Conservation (phyloP, 2,797 vertebrate species). For the Chanos chanos region DNA sequence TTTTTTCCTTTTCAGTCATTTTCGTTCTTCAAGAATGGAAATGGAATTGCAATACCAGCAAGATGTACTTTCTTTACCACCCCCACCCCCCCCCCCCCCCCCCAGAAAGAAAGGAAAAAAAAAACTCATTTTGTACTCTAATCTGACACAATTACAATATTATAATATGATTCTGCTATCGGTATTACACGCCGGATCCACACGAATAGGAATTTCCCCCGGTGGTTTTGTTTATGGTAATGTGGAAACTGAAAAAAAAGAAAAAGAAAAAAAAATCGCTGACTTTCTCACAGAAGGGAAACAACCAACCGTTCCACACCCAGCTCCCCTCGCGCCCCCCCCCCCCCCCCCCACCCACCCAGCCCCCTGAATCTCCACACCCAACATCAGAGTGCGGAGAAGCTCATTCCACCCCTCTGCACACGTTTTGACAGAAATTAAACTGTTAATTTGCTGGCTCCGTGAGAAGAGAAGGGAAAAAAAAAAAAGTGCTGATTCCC, state of each 20-base stretch:
- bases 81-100: background rate
- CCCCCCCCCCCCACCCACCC: background rate
- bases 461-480: slow-evolving; percentile 1
- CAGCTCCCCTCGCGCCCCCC: background rate
- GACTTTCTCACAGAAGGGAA: slow-evolving; percentile 16
- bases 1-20: too few species aligned
- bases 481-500: slow-evolving; percentile 37
- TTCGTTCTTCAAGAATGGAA: too few species aligned
- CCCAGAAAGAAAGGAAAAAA: background rate
- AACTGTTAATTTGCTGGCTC: slow-evolving; percentile 42
- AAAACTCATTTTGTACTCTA: slow-evolving; percentile 4
- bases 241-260: slow-evolving; percentile 1
- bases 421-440: slow-evolving; percentile 32
- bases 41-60: too few species aligned
- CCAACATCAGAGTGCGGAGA: slow-evolving; percentile 9
- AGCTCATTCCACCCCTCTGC: slow-evolving; percentile 20
- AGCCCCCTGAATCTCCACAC: background rate
- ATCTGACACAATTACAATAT: slow-evolving; percentile 19
- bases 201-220: background rate
- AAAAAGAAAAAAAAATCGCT: too few species aligned
- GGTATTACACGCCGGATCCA: background rate
- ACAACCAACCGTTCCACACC: background rate
- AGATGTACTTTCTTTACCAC: slow-evolving; percentile 2
- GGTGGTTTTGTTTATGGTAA: slow-evolving; percentile 23
- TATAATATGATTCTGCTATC: slow-evolving; percentile 7